Base-by-base conservation (phyloP, 2,113 vertebrate genomes). In the Speoplatyrhinus poulsoni region DNA sequence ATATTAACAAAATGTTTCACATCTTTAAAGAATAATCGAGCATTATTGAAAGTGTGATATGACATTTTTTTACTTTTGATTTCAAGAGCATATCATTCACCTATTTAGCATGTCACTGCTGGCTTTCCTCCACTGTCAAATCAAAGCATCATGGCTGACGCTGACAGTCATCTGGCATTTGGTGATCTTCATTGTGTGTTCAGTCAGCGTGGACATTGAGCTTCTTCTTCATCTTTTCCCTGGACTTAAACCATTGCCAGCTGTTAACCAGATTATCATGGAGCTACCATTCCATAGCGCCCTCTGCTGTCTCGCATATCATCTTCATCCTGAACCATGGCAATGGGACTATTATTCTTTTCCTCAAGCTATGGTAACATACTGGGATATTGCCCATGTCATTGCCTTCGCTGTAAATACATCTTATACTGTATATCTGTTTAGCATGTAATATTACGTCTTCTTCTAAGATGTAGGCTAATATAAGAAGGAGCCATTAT, bases 201-300 rank as follows among this genome's bases (percentile, higher is more conserved):
- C 11, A 75, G 15, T 72, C 58, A 47, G 62, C 62, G 73, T 89
- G 76, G 76, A 83, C 68, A 87, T 69, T 77, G 58, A 76, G 80
- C 78, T 72, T 88, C 70, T 72, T 73, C 70, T 85, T 78, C 72
- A 26, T 26, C 26, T 26, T 52, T 67, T 53, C 61, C 55, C 54
- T 53, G 67, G 76, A 84, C 72, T 80, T 54, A 85, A 79, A 77
- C 75, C 89, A 92, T 87, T 80, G 67, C 65, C 68, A 75, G 64
- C 79, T 74, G 63, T 73, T 26, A 71, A 68, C 73, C 65, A 77
- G 75, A 70, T 62, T 76, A 54, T 60, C 46, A 82, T 88, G 77
- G 79, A 83, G 70, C 60, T 77, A 73, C 77, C 81, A 87, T 92
- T 79, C 75, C 90, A 88, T 86, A 84, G 78, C 74, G 80, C 78